Conservation (phyloP, 2,113 vertebrate species). For the Indicator maculatus region DNA sequence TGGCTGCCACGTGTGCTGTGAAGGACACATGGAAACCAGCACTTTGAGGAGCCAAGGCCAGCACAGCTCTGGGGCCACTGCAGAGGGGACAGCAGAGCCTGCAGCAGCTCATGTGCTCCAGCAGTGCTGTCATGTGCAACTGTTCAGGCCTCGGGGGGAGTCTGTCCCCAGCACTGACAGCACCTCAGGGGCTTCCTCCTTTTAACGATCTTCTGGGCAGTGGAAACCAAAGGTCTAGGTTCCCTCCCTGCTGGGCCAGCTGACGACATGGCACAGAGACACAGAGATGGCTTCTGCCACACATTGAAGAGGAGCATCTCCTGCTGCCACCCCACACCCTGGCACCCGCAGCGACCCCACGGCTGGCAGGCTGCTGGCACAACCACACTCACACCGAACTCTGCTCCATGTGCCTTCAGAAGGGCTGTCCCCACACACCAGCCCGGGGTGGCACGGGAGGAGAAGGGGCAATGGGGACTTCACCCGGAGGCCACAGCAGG, state of each 20-base stretch:
- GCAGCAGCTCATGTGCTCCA: background rate
- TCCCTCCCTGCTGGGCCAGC: fast-evolving
- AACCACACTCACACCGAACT: background rate
- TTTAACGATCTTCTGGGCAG: background rate
- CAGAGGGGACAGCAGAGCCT: background rate
- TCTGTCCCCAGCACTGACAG: background rate
- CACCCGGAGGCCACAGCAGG: fast-evolving
- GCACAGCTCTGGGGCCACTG: background rate
- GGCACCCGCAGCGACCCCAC: fast-evolving
- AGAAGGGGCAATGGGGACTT: fast-evolving
- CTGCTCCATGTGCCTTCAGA: fast-evolving
- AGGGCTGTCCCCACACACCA: background rate
- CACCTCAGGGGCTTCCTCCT: background rate
- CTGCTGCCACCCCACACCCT: fast-evolving
- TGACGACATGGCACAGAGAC: fast-evolving
- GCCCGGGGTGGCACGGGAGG: fast-evolving
- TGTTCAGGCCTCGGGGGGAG: background rate
- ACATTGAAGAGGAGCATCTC: background rate
- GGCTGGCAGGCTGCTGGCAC: fast-evolving
- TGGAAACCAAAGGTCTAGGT: background rate
- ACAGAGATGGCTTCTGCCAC: background rate
- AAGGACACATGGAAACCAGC: background rate
- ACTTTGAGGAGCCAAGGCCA: background rate
- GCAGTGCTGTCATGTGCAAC: background rate
- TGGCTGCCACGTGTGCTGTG: fast-evolving